Evolutionary conservation across 2,797 vertebrate genomes (phyloP).

Genomic region (Melopsittacus undulatus): DNA sequence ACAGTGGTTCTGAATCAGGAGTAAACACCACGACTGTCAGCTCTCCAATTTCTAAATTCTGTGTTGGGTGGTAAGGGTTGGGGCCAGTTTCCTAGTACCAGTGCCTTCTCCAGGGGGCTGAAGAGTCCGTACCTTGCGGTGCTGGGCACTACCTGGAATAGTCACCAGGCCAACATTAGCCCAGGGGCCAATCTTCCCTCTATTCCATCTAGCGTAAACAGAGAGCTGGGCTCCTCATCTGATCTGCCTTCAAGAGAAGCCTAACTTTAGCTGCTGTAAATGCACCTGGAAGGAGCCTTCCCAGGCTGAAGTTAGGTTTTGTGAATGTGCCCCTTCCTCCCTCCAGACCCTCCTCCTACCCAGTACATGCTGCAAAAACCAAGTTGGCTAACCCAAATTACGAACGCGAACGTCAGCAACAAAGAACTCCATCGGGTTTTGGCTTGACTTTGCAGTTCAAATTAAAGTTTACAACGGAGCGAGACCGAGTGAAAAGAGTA

Average conservation of each 20-base stretch:
- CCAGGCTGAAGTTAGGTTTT: not conserved
- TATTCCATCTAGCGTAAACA: not conserved
- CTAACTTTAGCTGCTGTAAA: constrained; percentile 26
- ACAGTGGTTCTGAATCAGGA: not conserved
- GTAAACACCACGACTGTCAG: not conserved
- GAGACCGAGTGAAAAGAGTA: not conserved
- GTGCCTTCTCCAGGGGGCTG: constrained; percentile 51
- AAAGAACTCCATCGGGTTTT: not conserved
- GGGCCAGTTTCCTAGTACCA: constrained; percentile 32
- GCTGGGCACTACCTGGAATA: constrained; percentile 35
- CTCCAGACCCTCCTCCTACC: not conserved
- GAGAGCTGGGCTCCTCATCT: constrained; percentile 27
- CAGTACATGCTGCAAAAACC: constrained; percentile 34
- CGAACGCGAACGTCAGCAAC: not conserved
- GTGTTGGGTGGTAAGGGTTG: not conserved
- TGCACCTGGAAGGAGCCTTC: not conserved
- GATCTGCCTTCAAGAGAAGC: constrained; percentile 42
- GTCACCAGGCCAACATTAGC: not conserved
- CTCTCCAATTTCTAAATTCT: not conserved
- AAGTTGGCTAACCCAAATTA: constrained; percentile 24
- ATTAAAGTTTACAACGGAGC: not conserved
- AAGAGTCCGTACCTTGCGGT: not conserved
- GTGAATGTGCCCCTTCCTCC: constrained; percentile 36
- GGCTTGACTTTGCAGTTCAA: not conserved
- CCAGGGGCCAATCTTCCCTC: not conserved